Evolutionary conservation across 2,888 invertebrate species (phyloP).

Genomic region (Synanthedon vespiformis): DNA sequence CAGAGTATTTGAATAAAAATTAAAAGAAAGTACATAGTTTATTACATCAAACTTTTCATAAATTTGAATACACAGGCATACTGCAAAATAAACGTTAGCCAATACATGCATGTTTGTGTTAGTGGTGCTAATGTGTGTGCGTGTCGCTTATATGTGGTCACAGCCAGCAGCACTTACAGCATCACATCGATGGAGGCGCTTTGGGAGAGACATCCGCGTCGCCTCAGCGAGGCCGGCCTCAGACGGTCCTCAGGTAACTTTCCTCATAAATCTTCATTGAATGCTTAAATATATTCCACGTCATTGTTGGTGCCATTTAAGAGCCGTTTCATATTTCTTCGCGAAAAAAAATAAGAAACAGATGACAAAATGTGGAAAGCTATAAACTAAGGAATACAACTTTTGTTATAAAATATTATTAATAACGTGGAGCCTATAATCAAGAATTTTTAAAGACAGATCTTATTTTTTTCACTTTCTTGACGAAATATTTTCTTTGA

Average conservation of each 20-base stretch:
- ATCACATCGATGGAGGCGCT: slow-evolving; percentile 77
- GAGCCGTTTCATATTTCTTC: no score
- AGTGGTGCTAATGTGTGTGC: slow-evolving; percentile 62
- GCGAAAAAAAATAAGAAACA: no score
- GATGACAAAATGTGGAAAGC: no score
- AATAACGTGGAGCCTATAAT: no score
- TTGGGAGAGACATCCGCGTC: slow-evolving; percentile 79
- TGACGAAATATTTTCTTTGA: no score
- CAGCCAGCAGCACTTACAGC: slow-evolving; percentile 71
- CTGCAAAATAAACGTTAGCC: slow-evolving; percentile 12
- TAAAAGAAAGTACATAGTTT: slow-evolving; percentile 1
- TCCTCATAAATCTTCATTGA: not conserved
- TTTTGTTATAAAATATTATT: no score
- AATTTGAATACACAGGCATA: slow-evolving; percentile 4
- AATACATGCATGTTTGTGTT: slow-evolving; percentile 5
- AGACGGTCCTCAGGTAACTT: slow-evolving; percentile 80
- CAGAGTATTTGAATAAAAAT: slow-evolving; percentile 3
- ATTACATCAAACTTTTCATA: no score
- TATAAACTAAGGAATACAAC: no score
- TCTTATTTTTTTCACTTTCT: no score
- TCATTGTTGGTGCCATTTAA: not conserved
- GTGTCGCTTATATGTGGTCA: slow-evolving; percentile 59
- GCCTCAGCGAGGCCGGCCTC: slow-evolving; percentile 81
- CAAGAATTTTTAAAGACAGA: no score
- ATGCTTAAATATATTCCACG: not conserved